Evolutionary conservation across 2,797 vertebrate genomes (phyloP).

Genomic region (Tachyglossus aculeatus): DNA sequence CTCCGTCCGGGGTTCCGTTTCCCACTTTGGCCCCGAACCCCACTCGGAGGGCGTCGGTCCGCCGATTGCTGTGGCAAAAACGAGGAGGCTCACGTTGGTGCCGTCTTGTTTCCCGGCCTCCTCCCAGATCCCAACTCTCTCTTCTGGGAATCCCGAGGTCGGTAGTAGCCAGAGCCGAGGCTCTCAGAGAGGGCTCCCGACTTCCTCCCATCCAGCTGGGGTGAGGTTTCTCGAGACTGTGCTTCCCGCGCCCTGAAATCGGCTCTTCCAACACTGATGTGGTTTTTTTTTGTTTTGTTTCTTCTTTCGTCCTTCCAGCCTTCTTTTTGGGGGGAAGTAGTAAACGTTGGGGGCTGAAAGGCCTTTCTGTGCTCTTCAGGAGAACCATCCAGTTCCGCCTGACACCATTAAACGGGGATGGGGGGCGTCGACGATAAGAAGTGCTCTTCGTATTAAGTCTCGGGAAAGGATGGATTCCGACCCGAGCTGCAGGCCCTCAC

Average conservation of each 20-base stretch:
- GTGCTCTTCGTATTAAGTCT: conserved; percentile 56
- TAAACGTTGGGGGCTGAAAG: conserved; percentile 41
- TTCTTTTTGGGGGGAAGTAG: conserved; percentile 28
- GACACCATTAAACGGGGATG: conserved; percentile 47
- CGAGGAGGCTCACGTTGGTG: conserved; percentile 22
- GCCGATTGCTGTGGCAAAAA: too few species aligned
- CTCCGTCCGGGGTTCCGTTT: too few species aligned
- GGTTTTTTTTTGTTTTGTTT: conserved; percentile 31
- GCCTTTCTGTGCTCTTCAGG: conserved; percentile 46
- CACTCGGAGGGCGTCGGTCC: too few species aligned
- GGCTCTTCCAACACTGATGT: conserved; percentile 45
- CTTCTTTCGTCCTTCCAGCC: background rate
- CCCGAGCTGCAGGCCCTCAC: conserved; percentile 58
- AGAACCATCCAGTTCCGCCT: conserved; percentile 1
- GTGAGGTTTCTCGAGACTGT: conserved; percentile 25
- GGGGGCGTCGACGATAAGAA: conserved; percentile 48
- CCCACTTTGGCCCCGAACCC: too few species aligned
- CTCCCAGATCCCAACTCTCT: conserved; percentile 47
- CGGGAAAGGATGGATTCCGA: conserved; percentile 55
- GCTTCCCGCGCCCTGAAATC: conserved; percentile 7
- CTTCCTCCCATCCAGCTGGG: conserved; percentile 22
- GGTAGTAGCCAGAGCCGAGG: conserved; percentile 40
- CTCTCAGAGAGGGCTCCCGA: conserved; percentile 28
- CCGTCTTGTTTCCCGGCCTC: conserved; percentile 40
- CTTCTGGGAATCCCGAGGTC: conserved; percentile 14